phyloP scores from a whole-genome alignment of 1,140 invertebrate species.

The Pseudachorutes palmiensis region DNA sequence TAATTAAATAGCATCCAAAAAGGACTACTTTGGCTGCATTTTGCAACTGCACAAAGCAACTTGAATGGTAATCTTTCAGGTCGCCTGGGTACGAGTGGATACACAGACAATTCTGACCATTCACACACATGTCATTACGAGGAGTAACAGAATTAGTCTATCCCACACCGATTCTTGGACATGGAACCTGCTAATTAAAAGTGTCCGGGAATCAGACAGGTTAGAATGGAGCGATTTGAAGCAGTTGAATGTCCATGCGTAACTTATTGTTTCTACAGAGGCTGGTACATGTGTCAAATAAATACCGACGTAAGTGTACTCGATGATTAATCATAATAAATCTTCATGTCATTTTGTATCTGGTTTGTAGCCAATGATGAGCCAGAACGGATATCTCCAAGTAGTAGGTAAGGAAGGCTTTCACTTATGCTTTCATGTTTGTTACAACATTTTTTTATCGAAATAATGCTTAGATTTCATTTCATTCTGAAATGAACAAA shows the following conservation, averaged over 20 bases:
- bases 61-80: slow-evolving; percentile 49
- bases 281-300: slow-evolving; percentile 71
- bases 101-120: slow-evolving; percentile 87
- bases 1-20: no score
- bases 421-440: no score
- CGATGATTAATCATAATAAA: no score
- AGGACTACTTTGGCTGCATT: no score
- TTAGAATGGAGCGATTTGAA: background rate
- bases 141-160: slow-evolving; percentile 75
- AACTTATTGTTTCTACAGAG: background rate
- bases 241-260: background rate
- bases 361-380: slow-evolving; percentile 59
- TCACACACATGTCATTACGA: slow-evolving; percentile 77
- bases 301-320: slow-evolving; percentile 47
- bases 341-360: background rate
- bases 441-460: no score
- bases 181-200: slow-evolving; percentile 70
- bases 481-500: no score
- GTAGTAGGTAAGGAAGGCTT: slow-evolving; percentile 74
- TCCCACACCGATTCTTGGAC: slow-evolving; percentile 74
- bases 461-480: no score
- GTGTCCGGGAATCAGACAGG: slow-evolving; percentile 26
- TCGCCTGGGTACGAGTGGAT: slow-evolving; percentile 83
- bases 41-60: no score
- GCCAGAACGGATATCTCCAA: slow-evolving; percentile 68